Evolutionary conservation across 2,888 invertebrate species (phyloP).

Genomic region (Trichogramma dendrolimi): DNA sequence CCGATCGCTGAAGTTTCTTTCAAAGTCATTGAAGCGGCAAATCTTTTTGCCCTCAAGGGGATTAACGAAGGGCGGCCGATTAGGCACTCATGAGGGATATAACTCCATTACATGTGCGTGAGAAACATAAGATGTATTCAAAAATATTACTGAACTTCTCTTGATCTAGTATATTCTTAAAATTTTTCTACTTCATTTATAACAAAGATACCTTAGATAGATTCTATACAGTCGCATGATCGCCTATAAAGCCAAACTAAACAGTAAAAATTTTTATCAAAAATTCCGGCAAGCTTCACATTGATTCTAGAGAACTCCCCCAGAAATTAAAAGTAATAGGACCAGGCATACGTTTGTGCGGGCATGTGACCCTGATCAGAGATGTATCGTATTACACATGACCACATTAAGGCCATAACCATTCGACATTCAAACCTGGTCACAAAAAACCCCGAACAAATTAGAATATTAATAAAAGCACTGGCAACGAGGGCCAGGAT

Average conservation of each 20-base stretch:
- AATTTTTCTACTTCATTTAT: too few relatives aligned
- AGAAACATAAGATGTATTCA: too few relatives aligned
- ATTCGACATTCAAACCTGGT: not conserved
- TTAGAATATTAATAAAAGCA: constrained; percentile 53
- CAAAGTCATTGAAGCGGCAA: constrained; percentile 47
- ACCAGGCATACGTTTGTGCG: not conserved
- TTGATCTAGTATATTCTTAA: too few relatives aligned
- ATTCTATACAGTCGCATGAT: too few relatives aligned
- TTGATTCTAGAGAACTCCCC: too few relatives aligned
- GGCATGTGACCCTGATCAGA: constrained; percentile 45
- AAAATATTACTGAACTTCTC: too few relatives aligned
- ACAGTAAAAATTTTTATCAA: too few relatives aligned
- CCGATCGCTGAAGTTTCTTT: constrained; percentile 46
- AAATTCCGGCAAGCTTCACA: too few relatives aligned
- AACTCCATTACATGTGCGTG: not conserved
- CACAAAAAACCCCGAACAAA: constrained; percentile 30
- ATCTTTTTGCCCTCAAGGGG: constrained; percentile 45
- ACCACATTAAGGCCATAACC: constrained; percentile 34
- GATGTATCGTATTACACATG: constrained; percentile 52
- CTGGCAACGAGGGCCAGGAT: constrained; percentile 50
- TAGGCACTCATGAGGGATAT: constrained; percentile 44
- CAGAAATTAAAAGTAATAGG: not conserved
- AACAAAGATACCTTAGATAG: too few relatives aligned
- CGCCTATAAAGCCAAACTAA: too few relatives aligned
- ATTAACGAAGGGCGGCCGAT: constrained; percentile 46